These are phyloP conservation scores for Hydraecia micacea DNA, from an alignment of 2,888 invertebrate species.

Conservation along the genomic window DNA sequence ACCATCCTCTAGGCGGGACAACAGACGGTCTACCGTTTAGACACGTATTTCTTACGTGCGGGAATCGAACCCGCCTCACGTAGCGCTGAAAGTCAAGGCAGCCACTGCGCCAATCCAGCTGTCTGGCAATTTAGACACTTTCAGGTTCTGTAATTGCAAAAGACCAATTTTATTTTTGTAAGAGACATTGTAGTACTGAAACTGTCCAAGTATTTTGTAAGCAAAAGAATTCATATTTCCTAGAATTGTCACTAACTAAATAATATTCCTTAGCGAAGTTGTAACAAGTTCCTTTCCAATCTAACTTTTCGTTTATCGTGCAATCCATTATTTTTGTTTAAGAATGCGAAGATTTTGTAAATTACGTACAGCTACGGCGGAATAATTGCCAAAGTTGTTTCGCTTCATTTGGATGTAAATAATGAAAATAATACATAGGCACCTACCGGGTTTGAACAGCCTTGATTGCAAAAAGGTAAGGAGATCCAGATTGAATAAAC, in stretches of 20 bases:
- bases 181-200: slow-evolving; percentile 6
- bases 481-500: neutral
- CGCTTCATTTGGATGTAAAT: slow-evolving; percentile 67
- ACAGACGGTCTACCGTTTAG: slow-evolving; percentile 40
- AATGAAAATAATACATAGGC: slow-evolving; percentile 48
- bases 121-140: slow-evolving; percentile 46
- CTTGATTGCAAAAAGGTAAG: slow-evolving; percentile 11
- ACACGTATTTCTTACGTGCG: slow-evolving; percentile 48
- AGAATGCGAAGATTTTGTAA: slow-evolving; percentile 72
- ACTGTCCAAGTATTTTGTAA: slow-evolving; percentile 13
- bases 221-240: slow-evolving; percentile 52
- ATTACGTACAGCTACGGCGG: slow-evolving; percentile 69
- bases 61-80: slow-evolving; percentile 32
- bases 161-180: slow-evolving; percentile 37
- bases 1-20: slow-evolving; percentile 1
- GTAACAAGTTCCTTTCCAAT: slow-evolving; percentile 75
- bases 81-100: slow-evolving; percentile 39
- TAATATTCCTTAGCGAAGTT: slow-evolving; percentile 70
- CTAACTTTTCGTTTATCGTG: slow-evolving; percentile 79
- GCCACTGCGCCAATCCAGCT: slow-evolving; percentile 22
- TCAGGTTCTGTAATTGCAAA: slow-evolving; percentile 38
- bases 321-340: slow-evolving; percentile 75
- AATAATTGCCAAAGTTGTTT: slow-evolving; percentile 70
- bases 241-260: slow-evolving; percentile 67
- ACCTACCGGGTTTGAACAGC: slow-evolving; percentile 1